These are phyloP conservation scores for Leptatherina wallacei DNA, from an alignment of 2,797 vertebrate genomes.

Conservation along the genomic window DNA sequence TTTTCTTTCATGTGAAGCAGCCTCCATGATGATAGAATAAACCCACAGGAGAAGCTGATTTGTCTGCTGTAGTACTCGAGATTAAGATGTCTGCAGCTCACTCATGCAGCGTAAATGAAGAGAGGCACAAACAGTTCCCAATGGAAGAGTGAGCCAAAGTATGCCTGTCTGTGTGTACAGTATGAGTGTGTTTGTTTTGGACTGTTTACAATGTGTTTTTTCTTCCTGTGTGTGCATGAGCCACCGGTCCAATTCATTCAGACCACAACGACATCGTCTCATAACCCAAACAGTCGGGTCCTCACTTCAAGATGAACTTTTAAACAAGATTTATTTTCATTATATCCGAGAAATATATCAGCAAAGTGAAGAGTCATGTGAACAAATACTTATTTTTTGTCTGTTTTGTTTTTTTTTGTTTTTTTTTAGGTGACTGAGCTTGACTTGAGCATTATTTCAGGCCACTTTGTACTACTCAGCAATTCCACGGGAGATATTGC, in stretches of 20 bases:
- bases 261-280: not conserved
- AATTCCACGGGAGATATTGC: not conserved
- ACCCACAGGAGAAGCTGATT: constrained; percentile 44
- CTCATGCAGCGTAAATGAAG: constrained; percentile 58
- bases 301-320: not conserved
- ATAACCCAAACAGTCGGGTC: not conserved
- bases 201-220: not conserved
- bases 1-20: constrained; percentile 8
- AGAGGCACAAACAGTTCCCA: constrained; percentile 31
- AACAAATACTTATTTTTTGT: no score
- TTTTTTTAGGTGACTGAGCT: not conserved
- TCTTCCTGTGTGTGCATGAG: not conserved
- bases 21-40: constrained; percentile 30
- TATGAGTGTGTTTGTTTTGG: constrained; percentile 15
- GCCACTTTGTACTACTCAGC: not conserved
- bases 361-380: not conserved
- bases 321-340: not conserved
- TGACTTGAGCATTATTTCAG: not conserved
- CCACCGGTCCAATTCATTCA: not conserved
- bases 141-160: constrained; percentile 9
- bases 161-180: not conserved
- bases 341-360: not conserved
- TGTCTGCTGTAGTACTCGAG: constrained; percentile 58
- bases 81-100: constrained; percentile 72
- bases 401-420: no score